phyloP scores from a whole-genome alignment of 2,797 vertebrate genomes.

The Mormyrus hasselquistii region DNA sequence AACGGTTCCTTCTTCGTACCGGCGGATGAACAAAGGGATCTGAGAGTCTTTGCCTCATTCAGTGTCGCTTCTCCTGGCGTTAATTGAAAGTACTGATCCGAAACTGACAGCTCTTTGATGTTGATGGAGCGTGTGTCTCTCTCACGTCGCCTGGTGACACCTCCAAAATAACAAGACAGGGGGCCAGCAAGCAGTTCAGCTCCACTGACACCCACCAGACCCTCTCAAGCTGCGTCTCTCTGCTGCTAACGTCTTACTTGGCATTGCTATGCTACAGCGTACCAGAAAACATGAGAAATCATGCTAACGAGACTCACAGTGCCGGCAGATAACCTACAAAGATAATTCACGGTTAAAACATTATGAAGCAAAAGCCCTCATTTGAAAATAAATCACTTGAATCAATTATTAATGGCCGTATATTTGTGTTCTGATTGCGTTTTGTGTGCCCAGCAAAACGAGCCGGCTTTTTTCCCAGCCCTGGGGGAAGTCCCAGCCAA shows the following conservation, averaged over 20 bases:
- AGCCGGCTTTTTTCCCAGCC: not conserved
- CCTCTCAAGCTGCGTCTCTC: not conserved
- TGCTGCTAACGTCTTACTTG: conserved; percentile 5
- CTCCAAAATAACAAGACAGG: not conserved
- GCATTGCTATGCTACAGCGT: not conserved
- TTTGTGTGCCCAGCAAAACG: conserved; percentile 4
- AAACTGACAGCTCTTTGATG: conserved; percentile 59
- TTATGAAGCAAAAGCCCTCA: not conserved
- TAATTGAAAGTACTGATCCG: conserved; percentile 75
- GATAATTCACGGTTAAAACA: not conserved
- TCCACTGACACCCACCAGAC: not conserved
- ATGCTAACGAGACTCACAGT: not conserved
- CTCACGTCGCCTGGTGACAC: conserved; percentile 10
- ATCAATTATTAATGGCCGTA: conserved; percentile 8
- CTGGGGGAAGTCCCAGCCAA: not conserved
- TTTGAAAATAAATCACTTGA: conserved; percentile 5
- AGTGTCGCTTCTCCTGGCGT: conserved; percentile 52
- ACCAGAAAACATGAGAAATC: not conserved
- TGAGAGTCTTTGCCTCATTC: conserved; percentile 48
- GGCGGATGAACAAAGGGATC: not conserved
- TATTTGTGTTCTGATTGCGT: not conserved
- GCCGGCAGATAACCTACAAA: not conserved
- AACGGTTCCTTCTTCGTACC: not conserved
- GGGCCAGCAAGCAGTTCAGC: not conserved
- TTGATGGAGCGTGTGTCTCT: conserved; percentile 50